A percentile compares a stretch with the other conserved stretches of the same genome.
phyloP scores from a whole-genome alignment of 2,797 vertebrate genomes.

The Chaetophractus vellerosus region DNA sequence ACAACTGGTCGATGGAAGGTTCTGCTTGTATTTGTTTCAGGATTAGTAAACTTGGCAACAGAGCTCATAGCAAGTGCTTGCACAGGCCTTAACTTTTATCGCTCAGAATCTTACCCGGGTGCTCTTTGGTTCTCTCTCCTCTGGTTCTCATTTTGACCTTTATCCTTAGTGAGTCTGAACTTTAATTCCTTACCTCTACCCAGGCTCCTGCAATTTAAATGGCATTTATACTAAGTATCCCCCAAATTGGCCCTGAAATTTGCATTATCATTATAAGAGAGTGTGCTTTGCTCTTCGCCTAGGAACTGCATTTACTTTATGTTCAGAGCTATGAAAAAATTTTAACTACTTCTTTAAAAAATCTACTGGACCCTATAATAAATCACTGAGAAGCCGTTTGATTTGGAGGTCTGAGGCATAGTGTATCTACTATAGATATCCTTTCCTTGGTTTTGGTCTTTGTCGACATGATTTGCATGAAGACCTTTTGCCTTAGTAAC shows the following conservation, averaged over 20 bases:
- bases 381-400: neutral
- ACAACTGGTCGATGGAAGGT: neutral
- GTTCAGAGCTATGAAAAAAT: neutral
- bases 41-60: neutral
- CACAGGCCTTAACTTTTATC: neutral
- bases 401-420: neutral
- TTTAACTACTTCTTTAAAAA: neutral
- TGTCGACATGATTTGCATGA: slow-evolving; percentile 54
- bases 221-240: neutral
- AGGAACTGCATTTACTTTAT: neutral
- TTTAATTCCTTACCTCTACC: slow-evolving; percentile 5
- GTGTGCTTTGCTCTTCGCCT: neutral
- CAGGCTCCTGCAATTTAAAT: neutral
- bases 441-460: neutral
- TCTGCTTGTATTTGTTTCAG: neutral
- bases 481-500: slow-evolving; percentile 21
- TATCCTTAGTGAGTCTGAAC: slow-evolving; percentile 22
- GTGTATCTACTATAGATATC: neutral
- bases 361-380: neutral
- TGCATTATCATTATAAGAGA: neutral
- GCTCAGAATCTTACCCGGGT: neutral
- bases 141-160: slow-evolving; percentile 32
- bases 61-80: neutral
- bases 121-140: neutral
- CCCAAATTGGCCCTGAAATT: neutral